phyloP scores from a whole-genome alignment of 2,113 vertebrate species.

The Charadrius vociferus region DNA sequence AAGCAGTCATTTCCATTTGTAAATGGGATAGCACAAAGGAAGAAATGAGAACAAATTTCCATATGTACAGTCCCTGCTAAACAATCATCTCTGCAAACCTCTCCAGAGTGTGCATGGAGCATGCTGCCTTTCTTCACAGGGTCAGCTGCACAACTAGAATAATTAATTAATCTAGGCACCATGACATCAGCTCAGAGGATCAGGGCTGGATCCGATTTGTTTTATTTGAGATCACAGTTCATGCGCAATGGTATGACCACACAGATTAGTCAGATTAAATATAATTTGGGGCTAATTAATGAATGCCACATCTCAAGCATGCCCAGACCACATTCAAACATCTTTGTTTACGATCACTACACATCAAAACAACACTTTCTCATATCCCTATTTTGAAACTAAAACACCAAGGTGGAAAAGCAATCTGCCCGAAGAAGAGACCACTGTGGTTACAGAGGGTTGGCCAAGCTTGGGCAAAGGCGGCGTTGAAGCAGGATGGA shows the following conservation, averaged over 20 bases:
- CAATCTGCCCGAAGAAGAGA: neutral
- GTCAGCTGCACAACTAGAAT: neutral
- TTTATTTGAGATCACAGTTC: neutral
- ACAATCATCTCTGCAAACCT: conserved; percentile 31
- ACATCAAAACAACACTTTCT: neutral
- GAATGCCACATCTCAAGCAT: neutral
- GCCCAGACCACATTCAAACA: fast-evolving
- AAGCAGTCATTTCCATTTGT: conserved; percentile 58
- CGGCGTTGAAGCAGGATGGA: fast-evolving
- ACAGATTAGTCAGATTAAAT: neutral
- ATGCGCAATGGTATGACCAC: neutral
- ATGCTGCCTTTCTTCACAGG: neutral
- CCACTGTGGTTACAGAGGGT: neutral
- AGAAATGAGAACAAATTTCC: conserved; percentile 65
- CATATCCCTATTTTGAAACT: neutral
- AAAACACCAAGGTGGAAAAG: neutral
- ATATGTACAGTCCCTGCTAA: conserved; percentile 42
- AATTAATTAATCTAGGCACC: neutral
- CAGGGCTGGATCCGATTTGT: neutral
- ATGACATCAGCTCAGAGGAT: neutral
- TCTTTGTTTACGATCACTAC: neutral
- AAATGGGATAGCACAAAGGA: conserved; percentile 28
- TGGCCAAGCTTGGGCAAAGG: fast-evolving
- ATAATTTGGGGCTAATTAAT: neutral
- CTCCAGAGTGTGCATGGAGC: neutral